phyloP scores from a whole-genome alignment of 2,113 vertebrate species.

The Tinamus guttatus region DNA sequence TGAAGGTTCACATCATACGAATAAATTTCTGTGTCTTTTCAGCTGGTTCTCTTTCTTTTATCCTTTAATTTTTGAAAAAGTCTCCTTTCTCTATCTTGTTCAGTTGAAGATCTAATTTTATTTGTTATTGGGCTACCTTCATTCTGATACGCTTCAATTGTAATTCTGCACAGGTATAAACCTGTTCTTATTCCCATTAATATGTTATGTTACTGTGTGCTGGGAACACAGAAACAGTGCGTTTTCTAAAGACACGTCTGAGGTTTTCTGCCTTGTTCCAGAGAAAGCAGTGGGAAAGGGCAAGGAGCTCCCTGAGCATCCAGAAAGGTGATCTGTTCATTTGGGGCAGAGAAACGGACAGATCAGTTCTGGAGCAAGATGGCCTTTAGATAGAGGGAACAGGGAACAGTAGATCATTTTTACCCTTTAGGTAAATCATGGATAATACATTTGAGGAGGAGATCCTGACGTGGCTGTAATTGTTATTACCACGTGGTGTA shows the following conservation, averaged over 20 bases:
- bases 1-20: neutral
- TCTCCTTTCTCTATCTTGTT: neutral
- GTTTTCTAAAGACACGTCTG: neutral
- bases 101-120: neutral
- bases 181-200: neutral
- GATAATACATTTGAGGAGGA: neutral
- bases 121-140: neutral
- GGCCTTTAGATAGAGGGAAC: neutral
- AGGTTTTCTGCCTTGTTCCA: neutral
- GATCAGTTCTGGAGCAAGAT: neutral
- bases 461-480: neutral
- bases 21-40: neutral
- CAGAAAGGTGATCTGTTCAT: neutral
- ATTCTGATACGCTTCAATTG: neutral
- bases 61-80: neutral
- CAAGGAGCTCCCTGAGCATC: neutral
- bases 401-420: neutral
- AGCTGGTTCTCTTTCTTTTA: neutral
- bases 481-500: neutral
- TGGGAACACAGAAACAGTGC: neutral
- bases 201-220: neutral
- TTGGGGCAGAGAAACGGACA: neutral
- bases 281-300: too few species aligned
- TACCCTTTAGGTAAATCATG: neutral
- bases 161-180: neutral